Percentiles rank a stretch among this genome's conserved stretches.
Evolutionary conservation across 2,113 vertebrate species (phyloP).

Genomic region (Psophia crepitans): DNA sequence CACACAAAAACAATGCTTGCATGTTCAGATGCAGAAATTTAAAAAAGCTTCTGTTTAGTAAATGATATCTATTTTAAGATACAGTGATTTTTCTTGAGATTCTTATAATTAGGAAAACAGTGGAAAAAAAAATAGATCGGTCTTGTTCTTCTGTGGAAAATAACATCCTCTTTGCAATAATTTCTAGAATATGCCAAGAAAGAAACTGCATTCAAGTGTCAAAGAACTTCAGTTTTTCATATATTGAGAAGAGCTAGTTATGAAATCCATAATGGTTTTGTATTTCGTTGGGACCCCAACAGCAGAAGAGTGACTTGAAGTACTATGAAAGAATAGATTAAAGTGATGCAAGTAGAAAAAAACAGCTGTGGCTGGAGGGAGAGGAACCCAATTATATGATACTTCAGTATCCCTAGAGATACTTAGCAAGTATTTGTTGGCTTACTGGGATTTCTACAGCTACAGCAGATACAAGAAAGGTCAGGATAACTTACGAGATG

Average conservation of each 20-base stretch:
- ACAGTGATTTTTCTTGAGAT: not conserved
- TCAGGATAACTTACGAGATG: not conserved
- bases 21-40: not conserved
- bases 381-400: not conserved
- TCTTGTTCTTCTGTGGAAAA: not conserved
- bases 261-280: not conserved
- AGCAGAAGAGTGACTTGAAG: not conserved
- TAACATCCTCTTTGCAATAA: not conserved
- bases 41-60: not conserved
- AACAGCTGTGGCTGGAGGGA: not conserved
- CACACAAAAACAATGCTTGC: not conserved
- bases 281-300: not conserved
- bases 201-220: not conserved
- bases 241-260: fast-evolving
- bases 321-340: not conserved
- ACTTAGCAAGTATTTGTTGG: not conserved
- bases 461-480: not conserved
- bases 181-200: not conserved
- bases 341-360: fast-evolving
- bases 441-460: not conserved
- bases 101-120: not conserved
- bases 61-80: not conserved
- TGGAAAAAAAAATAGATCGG: not conserved
- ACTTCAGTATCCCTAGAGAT: not conserved
- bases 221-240: not conserved